Evolutionary conservation across 2,888 invertebrate genomes (phyloP), one percentile per base, ranked within the genome.

Genomic region (Deilephila elpenor): DNA sequence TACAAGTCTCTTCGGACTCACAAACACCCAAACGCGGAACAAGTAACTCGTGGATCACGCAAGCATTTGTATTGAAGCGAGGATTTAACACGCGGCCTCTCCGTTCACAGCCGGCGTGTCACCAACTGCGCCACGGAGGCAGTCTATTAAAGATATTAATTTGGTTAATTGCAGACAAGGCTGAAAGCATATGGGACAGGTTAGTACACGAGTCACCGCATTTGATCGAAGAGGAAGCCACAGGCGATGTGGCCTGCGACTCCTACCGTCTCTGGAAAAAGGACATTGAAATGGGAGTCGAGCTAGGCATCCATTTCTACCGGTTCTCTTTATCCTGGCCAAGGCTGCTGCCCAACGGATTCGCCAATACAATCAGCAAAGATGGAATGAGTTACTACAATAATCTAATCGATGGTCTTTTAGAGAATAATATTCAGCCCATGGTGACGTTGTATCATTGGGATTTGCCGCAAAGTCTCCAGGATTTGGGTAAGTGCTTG

Each of bases 211-310:
- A 14, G 0, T 32, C 60, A 1, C 75, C 74, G 1, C 53, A 74
- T 0, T 53, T 73, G 4, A 78, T 88, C 0, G 19, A 2, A 0
- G 84, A 86, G 72, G 81, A 88, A 0, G 89, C 90, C 8, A 96
- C 92, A 19, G 96, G 96, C 0, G 96, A 96, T 78, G 89, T 96
- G 0, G 96, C 96, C 0, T 96, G 96, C 80, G 96, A 97, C 85
- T 96, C 96, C 37, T 96, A 96, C 85, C 93, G 96, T 80, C 91
- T 91, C 56, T 96, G 95, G 88, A 88, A 91, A 79, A 90, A 95
- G 32, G 97, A 97, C 82, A 92, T 96, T 0, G 84, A 95, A 74
- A 89, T 96, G 74, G 82, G 95, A 5, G 93, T 93, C 67, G 86
- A 94, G 8, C 80, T 96, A 2, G 96, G 96, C 0, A 89, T 96